Conservation (phyloP, 2,797 vertebrate genomes). For the Chromobotia macracanthus region DNA sequence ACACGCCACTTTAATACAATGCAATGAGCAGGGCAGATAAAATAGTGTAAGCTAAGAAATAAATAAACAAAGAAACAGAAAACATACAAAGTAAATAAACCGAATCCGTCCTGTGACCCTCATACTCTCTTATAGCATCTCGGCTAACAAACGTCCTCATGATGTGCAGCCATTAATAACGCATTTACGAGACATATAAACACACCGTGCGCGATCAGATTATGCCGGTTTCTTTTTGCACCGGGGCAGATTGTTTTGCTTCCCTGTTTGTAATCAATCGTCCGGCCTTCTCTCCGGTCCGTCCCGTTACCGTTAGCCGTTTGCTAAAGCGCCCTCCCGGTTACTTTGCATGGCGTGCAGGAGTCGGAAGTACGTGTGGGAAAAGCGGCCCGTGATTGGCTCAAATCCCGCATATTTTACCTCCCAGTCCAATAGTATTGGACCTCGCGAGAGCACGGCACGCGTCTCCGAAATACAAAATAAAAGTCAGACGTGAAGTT, state of each 20-base stretch:
- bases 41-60: background rate
- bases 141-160: constrained; percentile 41
- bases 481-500: constrained; percentile 28
- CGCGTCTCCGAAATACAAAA: background rate
- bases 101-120: constrained; percentile 28
- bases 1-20: background rate
- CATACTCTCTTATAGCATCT: constrained; percentile 6
- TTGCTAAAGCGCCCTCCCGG: constrained; percentile 27
- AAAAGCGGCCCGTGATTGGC: constrained; percentile 14
- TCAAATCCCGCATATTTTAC: background rate
- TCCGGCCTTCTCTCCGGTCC: background rate
- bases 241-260: constrained; percentile 2
- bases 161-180: background rate
- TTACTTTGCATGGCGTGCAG: background rate
- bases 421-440: background rate
- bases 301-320: background rate
- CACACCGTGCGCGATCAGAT: constrained; percentile 19
- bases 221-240: background rate
- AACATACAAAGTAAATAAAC: constrained; percentile 19
- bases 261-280: background rate
- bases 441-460: background rate
- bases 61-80: background rate
- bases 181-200: background rate
- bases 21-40: background rate
- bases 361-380: constrained; percentile 3